Evolutionary conservation across 2,113 vertebrate species (phyloP).

Genomic region (Verasper variegatus): DNA sequence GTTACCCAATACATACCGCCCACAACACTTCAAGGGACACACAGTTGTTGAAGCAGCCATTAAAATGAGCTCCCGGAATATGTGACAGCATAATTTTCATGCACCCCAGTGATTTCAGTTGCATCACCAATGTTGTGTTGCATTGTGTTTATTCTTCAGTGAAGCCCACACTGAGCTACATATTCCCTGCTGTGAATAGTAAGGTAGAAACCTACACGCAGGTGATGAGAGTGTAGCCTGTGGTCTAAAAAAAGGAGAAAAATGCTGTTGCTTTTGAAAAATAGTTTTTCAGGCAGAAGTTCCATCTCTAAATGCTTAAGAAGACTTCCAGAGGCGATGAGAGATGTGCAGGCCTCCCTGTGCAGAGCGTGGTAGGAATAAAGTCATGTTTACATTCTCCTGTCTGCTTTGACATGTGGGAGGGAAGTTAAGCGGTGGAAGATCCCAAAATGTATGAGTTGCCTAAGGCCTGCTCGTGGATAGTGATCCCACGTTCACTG

Average conservation of each 20-base stretch:
- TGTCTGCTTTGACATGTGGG: slow-evolving; percentile 30
- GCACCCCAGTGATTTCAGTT: slow-evolving; percentile 51
- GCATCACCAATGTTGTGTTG: slow-evolving; percentile 36
- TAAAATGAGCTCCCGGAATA: slow-evolving; percentile 47
- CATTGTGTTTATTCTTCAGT: slow-evolving; percentile 37
- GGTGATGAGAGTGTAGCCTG: neutral
- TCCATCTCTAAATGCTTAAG: slow-evolving; percentile 28
- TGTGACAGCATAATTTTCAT: slow-evolving; percentile 66
- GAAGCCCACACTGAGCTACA: slow-evolving; percentile 40
- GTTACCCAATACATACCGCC: slow-evolving; percentile 23
- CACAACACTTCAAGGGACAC: slow-evolving; percentile 36
- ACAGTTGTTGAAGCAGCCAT: slow-evolving; percentile 38
- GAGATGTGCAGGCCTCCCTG: neutral
- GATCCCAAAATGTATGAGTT: slow-evolving; percentile 57
- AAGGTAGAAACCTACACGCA: slow-evolving; percentile 16
- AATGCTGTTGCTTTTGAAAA: neutral
- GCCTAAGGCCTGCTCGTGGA: slow-evolving; percentile 62
- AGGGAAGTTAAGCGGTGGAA: slow-evolving; percentile 36
- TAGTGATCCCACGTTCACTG: slow-evolving; percentile 42
- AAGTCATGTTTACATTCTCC: slow-evolving; percentile 41
- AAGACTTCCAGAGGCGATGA: slow-evolving; percentile 14
- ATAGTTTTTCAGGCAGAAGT: slow-evolving; percentile 8
- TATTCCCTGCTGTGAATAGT: neutral
- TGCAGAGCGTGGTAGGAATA: neutral
- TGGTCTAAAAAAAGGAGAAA: neutral